These are phyloP conservation scores for Sitta europaea DNA, from an alignment of 2,113 vertebrate species.

Conservation along the genomic window DNA sequence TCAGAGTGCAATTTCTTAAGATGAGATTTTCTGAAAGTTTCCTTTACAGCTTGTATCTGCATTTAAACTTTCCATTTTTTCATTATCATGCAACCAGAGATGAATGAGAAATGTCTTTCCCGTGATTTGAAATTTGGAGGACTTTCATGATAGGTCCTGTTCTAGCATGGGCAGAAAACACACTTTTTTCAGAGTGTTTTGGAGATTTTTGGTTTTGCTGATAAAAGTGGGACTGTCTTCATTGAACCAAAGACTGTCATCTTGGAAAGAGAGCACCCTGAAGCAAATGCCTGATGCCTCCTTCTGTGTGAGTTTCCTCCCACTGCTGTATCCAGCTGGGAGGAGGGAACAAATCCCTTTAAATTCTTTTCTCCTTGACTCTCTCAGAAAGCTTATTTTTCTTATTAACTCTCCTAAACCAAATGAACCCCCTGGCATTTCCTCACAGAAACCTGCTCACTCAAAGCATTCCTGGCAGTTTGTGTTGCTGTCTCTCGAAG, in stretches of 20 bases:
- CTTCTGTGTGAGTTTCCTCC: not conserved
- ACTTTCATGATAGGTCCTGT: not conserved
- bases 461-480: not conserved
- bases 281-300: not conserved
- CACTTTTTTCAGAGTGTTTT: not conserved
- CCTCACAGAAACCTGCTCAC: not conserved
- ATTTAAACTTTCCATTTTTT: not conserved
- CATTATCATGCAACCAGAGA: not conserved
- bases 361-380: not conserved
- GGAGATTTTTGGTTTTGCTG: not conserved
- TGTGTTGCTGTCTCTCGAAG: not conserved
- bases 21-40: not conserved
- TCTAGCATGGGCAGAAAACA: not conserved
- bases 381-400: not conserved
- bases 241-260: not conserved
- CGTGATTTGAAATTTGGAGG: not conserved
- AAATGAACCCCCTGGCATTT: not conserved
- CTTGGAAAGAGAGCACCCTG: not conserved
- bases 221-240: not conserved
- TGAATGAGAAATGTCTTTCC: not conserved
- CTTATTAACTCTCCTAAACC: not conserved
- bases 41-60: not conserved
- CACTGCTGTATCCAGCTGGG: not conserved
- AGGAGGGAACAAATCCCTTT: not conserved
- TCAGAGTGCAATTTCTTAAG: not conserved